phyloP scores from a whole-genome alignment of 2,797 vertebrate species.

The Squalus acanthias region DNA sequence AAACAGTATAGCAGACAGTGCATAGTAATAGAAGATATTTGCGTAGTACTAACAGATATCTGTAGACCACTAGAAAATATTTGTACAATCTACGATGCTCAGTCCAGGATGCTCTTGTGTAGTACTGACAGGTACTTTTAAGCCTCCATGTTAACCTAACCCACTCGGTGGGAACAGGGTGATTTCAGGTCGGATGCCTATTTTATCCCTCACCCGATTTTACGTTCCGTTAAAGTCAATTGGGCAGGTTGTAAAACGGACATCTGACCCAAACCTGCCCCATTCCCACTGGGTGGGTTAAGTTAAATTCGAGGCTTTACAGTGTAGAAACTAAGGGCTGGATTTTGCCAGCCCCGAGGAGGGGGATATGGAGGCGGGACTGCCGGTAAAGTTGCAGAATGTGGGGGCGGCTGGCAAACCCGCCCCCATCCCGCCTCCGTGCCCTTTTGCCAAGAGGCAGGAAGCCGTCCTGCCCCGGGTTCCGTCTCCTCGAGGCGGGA shows the following conservation, averaged over 20 bases:
- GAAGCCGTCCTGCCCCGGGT: too few relatives aligned
- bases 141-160: neutral
- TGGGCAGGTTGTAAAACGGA: neutral
- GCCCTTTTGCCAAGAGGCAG: too few relatives aligned
- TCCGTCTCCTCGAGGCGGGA: too few relatives aligned
- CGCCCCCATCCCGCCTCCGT: too few relatives aligned
- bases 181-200: neutral
- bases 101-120: neutral
- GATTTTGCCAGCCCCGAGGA: too few relatives aligned
- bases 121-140: neutral
- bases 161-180: neutral
- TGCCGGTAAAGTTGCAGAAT: too few relatives aligned
- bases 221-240: neutral
- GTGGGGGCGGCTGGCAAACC: too few relatives aligned
- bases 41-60: too few relatives aligned
- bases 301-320: neutral
- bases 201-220: neutral
- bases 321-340: neutral
- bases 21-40: neutral
- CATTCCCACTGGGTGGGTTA: neutral
- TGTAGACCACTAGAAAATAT: too few relatives aligned
- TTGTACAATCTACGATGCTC: neutral
- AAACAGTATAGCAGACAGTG: neutral
- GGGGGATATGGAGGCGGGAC: too few relatives aligned
- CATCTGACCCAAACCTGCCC: neutral